Percentiles rank a stretch among this genome's conserved stretches.
phyloP scores from a whole-genome alignment of 2,113 vertebrate genomes.

The Pampusana beccarii region DNA sequence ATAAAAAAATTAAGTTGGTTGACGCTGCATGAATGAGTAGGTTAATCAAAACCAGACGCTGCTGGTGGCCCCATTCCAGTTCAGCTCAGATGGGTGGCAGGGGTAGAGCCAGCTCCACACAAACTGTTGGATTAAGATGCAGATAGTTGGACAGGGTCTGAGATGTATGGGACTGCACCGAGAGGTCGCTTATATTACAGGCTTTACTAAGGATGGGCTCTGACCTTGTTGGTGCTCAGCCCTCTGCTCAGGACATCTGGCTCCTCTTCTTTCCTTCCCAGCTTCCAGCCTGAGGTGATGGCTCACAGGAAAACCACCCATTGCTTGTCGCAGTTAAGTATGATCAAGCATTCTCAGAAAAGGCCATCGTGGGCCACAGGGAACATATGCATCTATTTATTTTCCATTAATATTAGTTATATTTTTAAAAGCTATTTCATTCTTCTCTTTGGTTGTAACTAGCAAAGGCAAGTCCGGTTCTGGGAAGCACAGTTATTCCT shows the following conservation, averaged over 20 bases:
- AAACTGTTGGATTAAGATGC: background rate
- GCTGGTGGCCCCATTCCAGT: background rate
- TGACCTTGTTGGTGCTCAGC: background rate
- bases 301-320: slow-evolving; percentile 20
- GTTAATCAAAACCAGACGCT: slow-evolving; percentile 35
- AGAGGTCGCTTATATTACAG: background rate
- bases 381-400: slow-evolving; percentile 16
- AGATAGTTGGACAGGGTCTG: background rate
- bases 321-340: background rate
- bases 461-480: background rate
- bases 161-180: background rate
- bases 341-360: slow-evolving; percentile 27
- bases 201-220: background rate
- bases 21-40: background rate
- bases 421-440: background rate
- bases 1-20: slow-evolving; percentile 28
- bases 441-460: background rate
- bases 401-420: slow-evolving; percentile 2
- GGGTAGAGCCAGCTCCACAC: background rate
- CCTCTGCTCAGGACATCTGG: background rate
- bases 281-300: background rate
- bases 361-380: background rate
- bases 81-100: background rate
- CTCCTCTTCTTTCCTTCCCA: background rate
- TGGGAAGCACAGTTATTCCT: background rate